A percentile compares a stretch with the other conserved stretches of the same genome.
These are phyloP conservation scores for Picathartes gymnocephalus DNA, from an alignment of 2,113 vertebrate species.

Conservation along the genomic window DNA sequence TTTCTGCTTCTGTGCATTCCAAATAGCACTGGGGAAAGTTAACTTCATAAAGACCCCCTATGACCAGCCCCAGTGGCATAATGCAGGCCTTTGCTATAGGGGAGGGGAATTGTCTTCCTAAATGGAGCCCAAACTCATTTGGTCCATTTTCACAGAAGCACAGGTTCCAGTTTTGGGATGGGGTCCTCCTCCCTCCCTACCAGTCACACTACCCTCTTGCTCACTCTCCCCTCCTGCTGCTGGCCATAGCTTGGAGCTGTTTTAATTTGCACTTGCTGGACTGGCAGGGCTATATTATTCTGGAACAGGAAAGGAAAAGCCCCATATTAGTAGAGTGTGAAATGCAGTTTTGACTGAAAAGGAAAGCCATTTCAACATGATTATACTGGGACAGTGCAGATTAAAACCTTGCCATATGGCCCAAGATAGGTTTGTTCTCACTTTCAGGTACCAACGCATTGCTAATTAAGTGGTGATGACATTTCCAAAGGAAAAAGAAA, in stretches of 20 bases:
- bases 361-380: slow-evolving; percentile 71
- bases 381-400: slow-evolving; percentile 73
- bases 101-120: neutral
- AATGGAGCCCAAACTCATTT: neutral
- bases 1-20: neutral
- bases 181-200: neutral
- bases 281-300: slow-evolving; percentile 60
- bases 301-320: slow-evolving; percentile 57
- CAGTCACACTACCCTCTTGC: neutral
- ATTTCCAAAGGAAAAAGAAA: slow-evolving; percentile 59
- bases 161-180: neutral
- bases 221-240: slow-evolving; percentile 9
- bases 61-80: neutral
- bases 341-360: slow-evolving; percentile 77
- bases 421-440: slow-evolving; percentile 52
- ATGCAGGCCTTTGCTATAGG: neutral
- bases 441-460: slow-evolving; percentile 68
- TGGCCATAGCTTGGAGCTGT: slow-evolving; percentile 42
- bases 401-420: slow-evolving; percentile 74
- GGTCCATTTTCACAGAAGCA: neutral
- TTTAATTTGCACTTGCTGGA: slow-evolving; percentile 61
- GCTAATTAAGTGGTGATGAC: slow-evolving; percentile 71
- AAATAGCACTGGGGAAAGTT: neutral
- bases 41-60: neutral
- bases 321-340: slow-evolving; percentile 76